Evolutionary conservation across 2,113 vertebrate genomes (phyloP).

Genomic region (Setophaga coronata): DNA sequence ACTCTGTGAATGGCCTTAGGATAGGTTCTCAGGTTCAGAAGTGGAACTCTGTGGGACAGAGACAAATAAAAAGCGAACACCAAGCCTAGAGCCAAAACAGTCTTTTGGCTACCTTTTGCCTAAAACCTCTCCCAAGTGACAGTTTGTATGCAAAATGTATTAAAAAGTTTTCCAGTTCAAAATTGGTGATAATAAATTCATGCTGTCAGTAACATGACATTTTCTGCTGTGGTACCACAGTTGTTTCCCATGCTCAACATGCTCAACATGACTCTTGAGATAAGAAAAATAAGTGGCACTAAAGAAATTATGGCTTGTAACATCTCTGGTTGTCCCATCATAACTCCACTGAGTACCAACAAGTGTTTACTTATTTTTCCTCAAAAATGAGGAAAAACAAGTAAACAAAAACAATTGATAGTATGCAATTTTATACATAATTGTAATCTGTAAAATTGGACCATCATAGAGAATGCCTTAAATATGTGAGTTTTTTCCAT

Average conservation of each 20-base stretch:
- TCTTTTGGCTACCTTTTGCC: background rate
- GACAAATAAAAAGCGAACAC: background rate
- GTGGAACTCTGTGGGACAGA: background rate
- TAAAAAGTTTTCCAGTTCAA: background rate
- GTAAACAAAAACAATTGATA: background rate
- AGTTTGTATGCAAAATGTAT: background rate
- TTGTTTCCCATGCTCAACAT: background rate
- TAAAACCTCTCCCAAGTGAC: background rate
- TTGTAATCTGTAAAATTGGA: background rate
- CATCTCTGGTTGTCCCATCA: background rate
- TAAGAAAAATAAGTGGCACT: background rate
- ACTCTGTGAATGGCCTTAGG: background rate
- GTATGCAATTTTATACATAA: background rate
- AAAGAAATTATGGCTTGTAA: rapidly evolving
- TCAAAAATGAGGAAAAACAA: background rate
- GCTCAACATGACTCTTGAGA: background rate
- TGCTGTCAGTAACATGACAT: background rate
- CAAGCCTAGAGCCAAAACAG: background rate
- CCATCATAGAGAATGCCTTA: background rate
- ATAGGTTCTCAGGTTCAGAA: background rate
- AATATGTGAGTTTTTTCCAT: background rate
- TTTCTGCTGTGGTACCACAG: background rate
- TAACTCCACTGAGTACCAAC: background rate
- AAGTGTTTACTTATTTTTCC: too few species aligned
- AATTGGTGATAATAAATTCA: background rate